Conservation (phyloP, 1,140 invertebrate species). For the Ridgeia piscesae region DNA sequence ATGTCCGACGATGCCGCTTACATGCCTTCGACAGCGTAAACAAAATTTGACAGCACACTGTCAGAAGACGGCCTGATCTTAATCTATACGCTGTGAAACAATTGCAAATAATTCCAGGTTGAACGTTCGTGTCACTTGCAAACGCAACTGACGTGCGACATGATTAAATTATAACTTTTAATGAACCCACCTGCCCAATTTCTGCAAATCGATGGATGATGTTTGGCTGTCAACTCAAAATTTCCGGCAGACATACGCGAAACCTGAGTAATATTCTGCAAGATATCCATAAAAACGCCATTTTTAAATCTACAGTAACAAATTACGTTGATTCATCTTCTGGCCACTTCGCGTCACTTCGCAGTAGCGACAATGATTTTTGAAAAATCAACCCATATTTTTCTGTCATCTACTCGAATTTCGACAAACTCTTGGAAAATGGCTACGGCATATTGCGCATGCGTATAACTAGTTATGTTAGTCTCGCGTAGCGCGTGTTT, state of each 20-base stretch:
- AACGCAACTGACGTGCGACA: neutral
- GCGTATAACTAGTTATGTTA: neutral
- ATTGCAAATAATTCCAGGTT: neutral
- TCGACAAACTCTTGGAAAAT: conserved; percentile 5
- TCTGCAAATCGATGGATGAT: neutral
- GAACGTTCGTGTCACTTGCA: neutral
- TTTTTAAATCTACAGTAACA: conserved; percentile 2
- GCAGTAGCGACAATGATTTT: neutral
- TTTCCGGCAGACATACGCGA: neutral
- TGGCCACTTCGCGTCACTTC: neutral
- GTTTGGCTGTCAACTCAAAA: neutral
- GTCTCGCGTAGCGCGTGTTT: neutral
- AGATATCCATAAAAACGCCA: conserved; percentile 1
- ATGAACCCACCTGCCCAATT: neutral
- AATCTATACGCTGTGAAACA: neutral
- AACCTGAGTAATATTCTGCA: conserved; percentile 1
- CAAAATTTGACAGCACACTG: neutral
- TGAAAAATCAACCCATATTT: neutral
- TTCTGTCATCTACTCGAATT: conserved; percentile 5
- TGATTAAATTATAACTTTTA: conserved; percentile 7
- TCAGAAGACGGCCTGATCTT: neutral
- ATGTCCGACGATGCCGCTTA: neutral
- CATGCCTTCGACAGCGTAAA: neutral
- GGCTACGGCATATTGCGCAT: neutral
- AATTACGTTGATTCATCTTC: neutral